These are phyloP conservation scores for Anguilla rostrata DNA, from an alignment of 2,113 vertebrate genomes.

Conservation along the genomic window DNA sequence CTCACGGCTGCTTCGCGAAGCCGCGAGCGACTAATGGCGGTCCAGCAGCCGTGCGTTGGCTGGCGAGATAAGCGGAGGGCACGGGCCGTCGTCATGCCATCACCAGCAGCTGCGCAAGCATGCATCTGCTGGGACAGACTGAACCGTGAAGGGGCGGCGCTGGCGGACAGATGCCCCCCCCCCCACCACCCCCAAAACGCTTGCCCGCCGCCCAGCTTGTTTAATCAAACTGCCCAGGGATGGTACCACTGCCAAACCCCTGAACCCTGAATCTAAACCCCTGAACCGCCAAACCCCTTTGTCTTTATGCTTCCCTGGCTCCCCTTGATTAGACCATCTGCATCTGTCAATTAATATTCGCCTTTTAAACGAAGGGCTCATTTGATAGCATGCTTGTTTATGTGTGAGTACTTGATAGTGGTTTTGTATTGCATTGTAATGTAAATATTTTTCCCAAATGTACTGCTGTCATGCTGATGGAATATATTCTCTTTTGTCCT, in stretches of 20 bases:
- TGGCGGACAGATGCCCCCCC: constrained; percentile 44
- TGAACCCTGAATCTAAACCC: neutral
- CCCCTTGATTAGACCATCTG: constrained; percentile 33
- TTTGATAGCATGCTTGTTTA: neutral
- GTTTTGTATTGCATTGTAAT: neutral
- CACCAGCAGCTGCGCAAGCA: constrained; percentile 44
- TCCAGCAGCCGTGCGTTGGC: constrained; percentile 45
- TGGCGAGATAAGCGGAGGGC: constrained; percentile 45
- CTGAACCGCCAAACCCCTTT: constrained; percentile 26
- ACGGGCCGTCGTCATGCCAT: constrained; percentile 39
- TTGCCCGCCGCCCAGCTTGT: constrained; percentile 16
- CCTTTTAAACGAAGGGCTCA: constrained; percentile 8
- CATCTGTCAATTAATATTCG: constrained; percentile 26
- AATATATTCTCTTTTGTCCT: constrained; percentile 35
- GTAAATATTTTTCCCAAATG: neutral
- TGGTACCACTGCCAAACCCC: too few relatives aligned
- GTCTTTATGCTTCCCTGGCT: constrained; percentile 34
- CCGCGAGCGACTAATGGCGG: constrained; percentile 40
- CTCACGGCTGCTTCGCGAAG: constrained; percentile 37
- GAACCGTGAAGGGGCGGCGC: constrained; percentile 40
- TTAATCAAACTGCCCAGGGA: constrained; percentile 28
- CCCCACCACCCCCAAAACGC: neutral
- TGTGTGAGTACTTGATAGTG: neutral
- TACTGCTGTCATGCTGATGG: constrained; percentile 8
- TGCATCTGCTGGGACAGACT: constrained; percentile 46